Base-by-base conservation (phyloP, 2,113 vertebrate species). In the Daubentonia madagascariensis region DNA sequence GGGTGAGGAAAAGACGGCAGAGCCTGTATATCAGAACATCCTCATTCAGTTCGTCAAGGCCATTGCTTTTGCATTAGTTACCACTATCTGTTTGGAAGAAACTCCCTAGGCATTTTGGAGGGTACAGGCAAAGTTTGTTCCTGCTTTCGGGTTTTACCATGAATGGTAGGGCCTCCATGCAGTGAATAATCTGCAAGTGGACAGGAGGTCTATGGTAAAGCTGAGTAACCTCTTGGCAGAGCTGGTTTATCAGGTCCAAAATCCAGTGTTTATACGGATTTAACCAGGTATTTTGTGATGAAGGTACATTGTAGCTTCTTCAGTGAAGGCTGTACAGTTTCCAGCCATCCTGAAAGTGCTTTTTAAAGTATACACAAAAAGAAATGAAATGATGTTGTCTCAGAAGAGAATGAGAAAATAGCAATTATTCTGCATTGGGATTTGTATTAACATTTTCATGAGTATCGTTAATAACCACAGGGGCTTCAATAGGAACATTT, bases 191-290 rank as follows among this genome's bases (percentile, higher is more conserved):
- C 43, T 85, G 11, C 40, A 86, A 54, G 91, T 43, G 61, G 95
- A 84, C 2, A 48, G 72, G 80, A 78, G 86, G 87, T 72, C 5
- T 35, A 12, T 35, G 48, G 18, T 14, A 2, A 45, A 96, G 91
- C 93, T 25, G 14, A 61, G 25, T 23, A n/a, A 22, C 72, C 75
- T 96, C 79, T 85, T 89, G 76, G 93, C 96, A 67, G 85, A 80
- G 92, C 96, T 97, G 89, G 92, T 97, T 97, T 97, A 52, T 48
- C 79, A 67, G 65, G 93, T 96, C 96, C 91, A 95, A 96, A 96
- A 52, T 43, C 72, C 45, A 81, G 50, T 68, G 73, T 83, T 70
- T 72, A 17, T 50, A 23, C 0, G 18, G n/a, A 81, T 13, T 14
- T 40, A 70, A 63, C 23, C 75, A 83, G n/a, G 13, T 87, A 68